Percentiles rank a stretch among this genome's conserved stretches.
Evolutionary conservation across 1,140 invertebrate species (phyloP).

Genomic region (Thaumetopoea pityocampa): DNA sequence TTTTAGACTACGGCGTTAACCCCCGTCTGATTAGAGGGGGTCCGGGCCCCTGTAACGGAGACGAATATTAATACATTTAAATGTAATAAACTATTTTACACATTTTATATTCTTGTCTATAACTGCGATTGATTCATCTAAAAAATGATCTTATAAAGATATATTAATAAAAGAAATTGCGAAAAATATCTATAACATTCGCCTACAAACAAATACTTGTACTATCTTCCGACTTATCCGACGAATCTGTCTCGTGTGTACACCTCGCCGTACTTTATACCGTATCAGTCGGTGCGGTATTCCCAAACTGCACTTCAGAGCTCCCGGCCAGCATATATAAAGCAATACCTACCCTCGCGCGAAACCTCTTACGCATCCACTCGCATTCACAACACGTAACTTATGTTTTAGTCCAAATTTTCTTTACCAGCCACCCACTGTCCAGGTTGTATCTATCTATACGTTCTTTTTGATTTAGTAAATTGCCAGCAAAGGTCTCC

Average conservation of each 20-base stretch:
- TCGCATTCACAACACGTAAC: conserved; percentile 39
- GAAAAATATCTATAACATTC: no score
- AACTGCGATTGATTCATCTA: no score
- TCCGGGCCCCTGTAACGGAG: no score
- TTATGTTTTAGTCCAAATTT: conserved; percentile 32
- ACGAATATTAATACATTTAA: no score
- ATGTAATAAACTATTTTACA: no score
- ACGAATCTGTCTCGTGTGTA: conserved; percentile 9
- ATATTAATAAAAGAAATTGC: no score
- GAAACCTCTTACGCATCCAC: conserved; percentile 22
- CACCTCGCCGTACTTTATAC: conserved; percentile 47
- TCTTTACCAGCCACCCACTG: not conserved
- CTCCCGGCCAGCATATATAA: conserved; percentile 40
- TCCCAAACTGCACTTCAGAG: conserved; percentile 74
- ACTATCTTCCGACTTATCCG: conserved; percentile 31
- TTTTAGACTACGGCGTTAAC: no score
- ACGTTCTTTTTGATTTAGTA: conserved; percentile 13
- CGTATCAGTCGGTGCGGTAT: conserved; percentile 72
- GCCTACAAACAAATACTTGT: no score
- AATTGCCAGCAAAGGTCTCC: conserved; percentile 8
- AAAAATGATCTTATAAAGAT: no score
- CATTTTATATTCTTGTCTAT: no score
- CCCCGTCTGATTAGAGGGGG: no score
- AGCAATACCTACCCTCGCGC: no score
- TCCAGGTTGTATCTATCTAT: conserved; percentile 1